phyloP scores from a whole-genome alignment of 2,888 invertebrate genomes.

The Calephelis perditalis region DNA sequence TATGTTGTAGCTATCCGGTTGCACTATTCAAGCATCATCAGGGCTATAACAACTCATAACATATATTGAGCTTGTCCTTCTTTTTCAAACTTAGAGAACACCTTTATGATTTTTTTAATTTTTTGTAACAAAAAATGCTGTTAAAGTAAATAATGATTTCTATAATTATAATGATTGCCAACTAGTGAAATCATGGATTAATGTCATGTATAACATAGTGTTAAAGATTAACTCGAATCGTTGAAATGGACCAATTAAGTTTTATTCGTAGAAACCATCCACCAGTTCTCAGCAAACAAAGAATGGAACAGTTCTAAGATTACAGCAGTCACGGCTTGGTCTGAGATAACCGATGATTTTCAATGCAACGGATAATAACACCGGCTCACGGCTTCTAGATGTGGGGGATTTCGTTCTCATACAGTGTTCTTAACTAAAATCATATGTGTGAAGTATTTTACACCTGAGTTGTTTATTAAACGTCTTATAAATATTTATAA shows the following conservation, averaged over 20 bases:
- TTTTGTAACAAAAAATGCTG: too few relatives aligned
- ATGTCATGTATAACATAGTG: too few relatives aligned
- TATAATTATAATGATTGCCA: too few relatives aligned
- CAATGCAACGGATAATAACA: slow-evolving; percentile 56
- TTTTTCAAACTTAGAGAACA: too few relatives aligned
- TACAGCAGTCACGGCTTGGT: slow-evolving; percentile 43
- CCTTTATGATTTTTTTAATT: too few relatives aligned
- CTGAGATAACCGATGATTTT: slow-evolving; percentile 49
- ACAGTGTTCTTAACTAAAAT: slow-evolving; percentile 4
- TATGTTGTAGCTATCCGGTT: too few relatives aligned
- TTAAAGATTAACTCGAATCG: neutral
- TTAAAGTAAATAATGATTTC: too few relatives aligned
- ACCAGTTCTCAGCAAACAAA: slow-evolving; percentile 36
- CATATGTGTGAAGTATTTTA: slow-evolving; percentile 4
- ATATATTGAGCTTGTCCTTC: too few relatives aligned
- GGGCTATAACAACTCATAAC: too few relatives aligned
- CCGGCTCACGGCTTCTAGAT: slow-evolving; percentile 36
- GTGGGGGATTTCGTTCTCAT: slow-evolving; percentile 12
- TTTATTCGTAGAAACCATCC: slow-evolving; percentile 2
- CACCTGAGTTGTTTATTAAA: neutral
- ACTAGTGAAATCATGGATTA: too few relatives aligned
- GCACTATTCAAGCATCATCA: too few relatives aligned
- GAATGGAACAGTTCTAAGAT: slow-evolving; percentile 36
- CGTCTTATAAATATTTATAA: too few relatives aligned
- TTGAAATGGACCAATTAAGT: slow-evolving; percentile 2